Conservation (phyloP, 2,113 vertebrate species). For the Psittacus erithacus region DNA sequence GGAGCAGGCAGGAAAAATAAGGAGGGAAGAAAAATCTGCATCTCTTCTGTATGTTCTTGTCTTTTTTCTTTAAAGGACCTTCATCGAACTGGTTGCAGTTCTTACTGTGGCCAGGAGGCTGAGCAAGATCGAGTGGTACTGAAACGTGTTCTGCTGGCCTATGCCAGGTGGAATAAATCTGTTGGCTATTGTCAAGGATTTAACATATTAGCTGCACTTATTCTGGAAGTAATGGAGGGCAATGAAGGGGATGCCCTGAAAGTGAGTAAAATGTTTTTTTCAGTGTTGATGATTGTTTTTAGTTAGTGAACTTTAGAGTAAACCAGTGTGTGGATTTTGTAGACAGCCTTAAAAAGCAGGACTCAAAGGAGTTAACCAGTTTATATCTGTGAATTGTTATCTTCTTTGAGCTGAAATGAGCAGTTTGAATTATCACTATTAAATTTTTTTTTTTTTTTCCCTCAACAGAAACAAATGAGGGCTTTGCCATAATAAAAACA, state of each 20-base stretch:
- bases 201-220: conserved; percentile 88
- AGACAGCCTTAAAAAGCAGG: background rate
- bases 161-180: conserved; percentile 89
- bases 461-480: background rate
- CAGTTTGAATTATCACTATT: background rate
- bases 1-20: background rate
- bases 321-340: background rate
- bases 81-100: conserved; percentile 89
- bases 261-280: conserved; percentile 67
- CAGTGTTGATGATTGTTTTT: background rate
- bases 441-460: background rate
- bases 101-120: conserved; percentile 89
- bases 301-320: background rate
- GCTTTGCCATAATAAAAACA: background rate
- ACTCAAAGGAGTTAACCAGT: background rate
- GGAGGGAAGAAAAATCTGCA: background rate
- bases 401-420: background rate
- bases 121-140: conserved; percentile 89
- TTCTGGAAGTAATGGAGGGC: conserved; percentile 88
- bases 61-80: conserved; percentile 74
- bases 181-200: conserved; percentile 92
- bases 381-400: background rate
- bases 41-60: background rate
- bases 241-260: conserved; percentile 89
- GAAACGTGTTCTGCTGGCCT: conserved; percentile 86